Conservation (phyloP, 2,888 invertebrate species). For the Lymantria dispar region DNA sequence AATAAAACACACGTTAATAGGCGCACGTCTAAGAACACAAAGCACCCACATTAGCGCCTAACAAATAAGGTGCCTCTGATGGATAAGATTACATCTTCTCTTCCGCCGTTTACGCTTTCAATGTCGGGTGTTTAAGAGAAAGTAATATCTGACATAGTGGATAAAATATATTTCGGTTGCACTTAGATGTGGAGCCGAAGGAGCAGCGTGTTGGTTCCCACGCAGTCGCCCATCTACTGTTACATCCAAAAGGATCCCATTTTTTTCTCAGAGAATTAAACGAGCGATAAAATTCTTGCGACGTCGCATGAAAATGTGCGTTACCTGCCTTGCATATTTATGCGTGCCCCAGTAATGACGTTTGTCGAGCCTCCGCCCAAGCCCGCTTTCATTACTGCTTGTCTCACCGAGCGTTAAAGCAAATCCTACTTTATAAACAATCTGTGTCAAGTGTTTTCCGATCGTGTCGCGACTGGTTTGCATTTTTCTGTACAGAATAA, state of each 20-base stretch:
- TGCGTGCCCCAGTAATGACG: constrained; percentile 79
- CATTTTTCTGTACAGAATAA: constrained; percentile 54
- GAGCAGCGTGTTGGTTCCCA: constrained; percentile 70
- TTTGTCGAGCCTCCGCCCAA: constrained; percentile 66
- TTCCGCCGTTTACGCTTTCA: constrained; percentile 56
- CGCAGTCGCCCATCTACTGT: constrained; percentile 71
- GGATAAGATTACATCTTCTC: constrained; percentile 67
- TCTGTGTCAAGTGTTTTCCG: constrained; percentile 69
- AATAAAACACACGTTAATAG: constrained; percentile 74
- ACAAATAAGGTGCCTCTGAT: constrained; percentile 67
- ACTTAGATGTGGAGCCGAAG: constrained; percentile 67
- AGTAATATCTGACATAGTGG: constrained; percentile 74
- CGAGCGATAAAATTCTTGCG: constrained; percentile 81
- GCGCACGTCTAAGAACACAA: constrained; percentile 55
- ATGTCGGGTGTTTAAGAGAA: constrained; percentile 64
- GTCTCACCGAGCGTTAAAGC: constrained; percentile 57
- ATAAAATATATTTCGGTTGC: constrained; percentile 73
- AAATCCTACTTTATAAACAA: constrained; percentile 68
- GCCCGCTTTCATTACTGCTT: constrained; percentile 70
- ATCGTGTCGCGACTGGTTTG: constrained; percentile 62
- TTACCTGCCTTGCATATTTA: constrained; percentile 83
- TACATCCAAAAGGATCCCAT: constrained; percentile 73
- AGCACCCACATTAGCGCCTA: constrained; percentile 68
- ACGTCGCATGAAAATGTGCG: constrained; percentile 82
- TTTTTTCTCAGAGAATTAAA: constrained; percentile 79